Evolutionary conservation across 2,797 vertebrate genomes (phyloP).

Genomic region (Gadopsis bispinosus): DNA sequence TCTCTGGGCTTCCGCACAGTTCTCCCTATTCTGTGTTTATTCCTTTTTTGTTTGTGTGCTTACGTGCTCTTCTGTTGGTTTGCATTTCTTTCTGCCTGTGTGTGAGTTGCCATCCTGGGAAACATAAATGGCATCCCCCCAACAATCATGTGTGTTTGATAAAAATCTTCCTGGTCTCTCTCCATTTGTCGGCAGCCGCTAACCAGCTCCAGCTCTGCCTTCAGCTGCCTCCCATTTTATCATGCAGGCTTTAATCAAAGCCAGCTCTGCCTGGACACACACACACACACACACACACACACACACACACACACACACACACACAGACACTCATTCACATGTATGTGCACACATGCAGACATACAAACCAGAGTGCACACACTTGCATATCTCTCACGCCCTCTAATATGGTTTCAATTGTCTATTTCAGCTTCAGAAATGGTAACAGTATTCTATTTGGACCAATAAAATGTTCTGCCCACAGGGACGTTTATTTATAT

Average conservation of each 20-base stretch:
- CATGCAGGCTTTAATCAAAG: constrained; percentile 80
- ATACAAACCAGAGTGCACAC: constrained; percentile 41
- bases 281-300: constrained; percentile 47
- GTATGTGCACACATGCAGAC: constrained; percentile 30
- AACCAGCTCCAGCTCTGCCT: constrained; percentile 80
- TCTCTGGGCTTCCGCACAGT: constrained; percentile 36
- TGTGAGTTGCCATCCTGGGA: constrained; percentile 68
- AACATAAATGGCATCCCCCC: constrained; percentile 74
- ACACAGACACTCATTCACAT: constrained; percentile 27
- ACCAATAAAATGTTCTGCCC: constrained; percentile 71
- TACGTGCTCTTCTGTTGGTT: constrained; percentile 53
- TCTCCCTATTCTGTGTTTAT: constrained; percentile 54
- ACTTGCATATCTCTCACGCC: constrained; percentile 43
- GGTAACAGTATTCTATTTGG: constrained; percentile 59
- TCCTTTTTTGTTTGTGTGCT: constrained; percentile 55
- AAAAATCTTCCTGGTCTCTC: constrained; percentile 81
- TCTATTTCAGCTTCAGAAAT: constrained; percentile 60
- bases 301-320: constrained; percentile 50
- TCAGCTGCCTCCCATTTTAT: constrained; percentile 83
- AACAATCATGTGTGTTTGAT: constrained; percentile 79
- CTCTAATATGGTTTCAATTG: constrained; percentile 73
- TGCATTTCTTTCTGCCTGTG: constrained; percentile 57
- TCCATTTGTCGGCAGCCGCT: constrained; percentile 77
- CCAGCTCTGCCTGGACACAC: constrained; percentile 68
- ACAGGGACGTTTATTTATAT: constrained; percentile 66